Percentiles rank a stretch among this genome's conserved stretches.
phyloP scores from a whole-genome alignment of 2,797 vertebrate genomes.

The Lacerta agilis region DNA sequence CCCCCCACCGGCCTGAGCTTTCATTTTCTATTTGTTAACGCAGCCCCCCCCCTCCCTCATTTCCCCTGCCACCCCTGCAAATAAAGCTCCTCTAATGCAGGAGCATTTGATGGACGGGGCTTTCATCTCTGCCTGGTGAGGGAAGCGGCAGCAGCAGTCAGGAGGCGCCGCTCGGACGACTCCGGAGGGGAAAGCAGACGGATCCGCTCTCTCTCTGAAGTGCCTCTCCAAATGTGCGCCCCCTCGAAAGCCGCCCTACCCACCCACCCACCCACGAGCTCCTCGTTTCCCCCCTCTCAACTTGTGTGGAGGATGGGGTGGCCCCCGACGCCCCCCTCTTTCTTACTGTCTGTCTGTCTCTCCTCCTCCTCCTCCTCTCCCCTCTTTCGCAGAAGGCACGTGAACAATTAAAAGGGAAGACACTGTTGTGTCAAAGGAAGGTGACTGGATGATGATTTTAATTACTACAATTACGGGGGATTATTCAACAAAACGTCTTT shows the following conservation, averaged over 20 bases:
- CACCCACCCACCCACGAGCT: not conserved
- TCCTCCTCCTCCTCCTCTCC: not conserved
- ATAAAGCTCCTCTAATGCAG: slow-evolving; percentile 49
- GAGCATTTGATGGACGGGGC: slow-evolving; percentile 46
- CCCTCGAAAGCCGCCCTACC: slow-evolving; percentile 28
- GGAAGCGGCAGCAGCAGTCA: not conserved
- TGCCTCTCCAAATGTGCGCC: slow-evolving; percentile 17
- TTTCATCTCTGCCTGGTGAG: slow-evolving; percentile 36
- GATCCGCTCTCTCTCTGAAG: not conserved
- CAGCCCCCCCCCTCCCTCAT: slow-evolving; percentile 1
- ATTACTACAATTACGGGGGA: slow-evolving; percentile 84
- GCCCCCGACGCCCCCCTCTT: slow-evolving; percentile 5
- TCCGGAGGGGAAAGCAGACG: not conserved
- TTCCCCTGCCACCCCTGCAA: slow-evolving; percentile 44
- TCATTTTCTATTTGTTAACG: slow-evolving; percentile 51
- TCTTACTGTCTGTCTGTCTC: no score
- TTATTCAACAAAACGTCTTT: slow-evolving; percentile 77
- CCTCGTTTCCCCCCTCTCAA: slow-evolving; percentile 53
- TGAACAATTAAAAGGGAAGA: slow-evolving; percentile 75
- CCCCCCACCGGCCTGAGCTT: slow-evolving; percentile 55
- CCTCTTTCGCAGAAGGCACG: slow-evolving; percentile 73
- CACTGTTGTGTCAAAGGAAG: slow-evolving; percentile 77
- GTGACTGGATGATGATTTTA: slow-evolving; percentile 83
- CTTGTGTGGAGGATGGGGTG: not conserved
- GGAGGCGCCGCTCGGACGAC: not conserved